phyloP scores from a whole-genome alignment of 2,888 invertebrate species.

The Platycheirus albimanus region DNA sequence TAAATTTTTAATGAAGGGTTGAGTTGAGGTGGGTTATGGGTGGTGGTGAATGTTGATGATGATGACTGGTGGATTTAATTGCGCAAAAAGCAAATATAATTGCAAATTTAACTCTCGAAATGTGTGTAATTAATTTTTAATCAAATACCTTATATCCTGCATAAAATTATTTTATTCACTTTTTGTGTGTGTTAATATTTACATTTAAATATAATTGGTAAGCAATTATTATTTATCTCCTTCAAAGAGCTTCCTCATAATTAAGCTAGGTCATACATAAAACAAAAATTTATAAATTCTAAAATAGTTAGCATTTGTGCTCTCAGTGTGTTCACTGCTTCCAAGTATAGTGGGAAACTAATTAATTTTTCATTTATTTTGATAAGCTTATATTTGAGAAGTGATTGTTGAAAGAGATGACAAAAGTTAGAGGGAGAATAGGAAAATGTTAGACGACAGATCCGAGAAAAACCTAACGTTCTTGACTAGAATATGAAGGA shows the following conservation, averaged over 20 bases:
- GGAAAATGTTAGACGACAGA: too few relatives aligned
- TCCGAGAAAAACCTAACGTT: too few relatives aligned
- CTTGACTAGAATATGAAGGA: too few relatives aligned
- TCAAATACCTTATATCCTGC: constrained; percentile 29
- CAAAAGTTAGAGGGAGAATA: too few relatives aligned
- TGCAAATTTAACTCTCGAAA: constrained; percentile 50
- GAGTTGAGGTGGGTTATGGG: background rate
- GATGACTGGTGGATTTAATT: constrained; percentile 44
- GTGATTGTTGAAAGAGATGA: too few relatives aligned
- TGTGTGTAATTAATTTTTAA: constrained; percentile 58
- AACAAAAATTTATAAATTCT: too few relatives aligned
- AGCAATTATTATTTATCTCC: background rate
- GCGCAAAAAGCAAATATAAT: constrained; percentile 40
- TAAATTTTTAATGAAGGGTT: background rate
- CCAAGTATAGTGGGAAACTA: too few relatives aligned
- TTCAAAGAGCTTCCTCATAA: background rate
- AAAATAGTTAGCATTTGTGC: too few relatives aligned
- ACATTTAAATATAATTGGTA: constrained; percentile 15
- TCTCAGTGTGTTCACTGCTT: too few relatives aligned
- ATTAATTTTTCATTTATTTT: too few relatives aligned
- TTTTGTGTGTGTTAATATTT: background rate
- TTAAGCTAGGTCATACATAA: background rate
- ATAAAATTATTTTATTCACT: background rate
- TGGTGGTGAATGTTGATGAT: background rate
- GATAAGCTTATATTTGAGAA: too few relatives aligned